A percentile compares a stretch with the other conserved stretches of the same genome.
Conservation (phyloP, 2,888 invertebrate species). For the Danaus chrysippus region DNA sequence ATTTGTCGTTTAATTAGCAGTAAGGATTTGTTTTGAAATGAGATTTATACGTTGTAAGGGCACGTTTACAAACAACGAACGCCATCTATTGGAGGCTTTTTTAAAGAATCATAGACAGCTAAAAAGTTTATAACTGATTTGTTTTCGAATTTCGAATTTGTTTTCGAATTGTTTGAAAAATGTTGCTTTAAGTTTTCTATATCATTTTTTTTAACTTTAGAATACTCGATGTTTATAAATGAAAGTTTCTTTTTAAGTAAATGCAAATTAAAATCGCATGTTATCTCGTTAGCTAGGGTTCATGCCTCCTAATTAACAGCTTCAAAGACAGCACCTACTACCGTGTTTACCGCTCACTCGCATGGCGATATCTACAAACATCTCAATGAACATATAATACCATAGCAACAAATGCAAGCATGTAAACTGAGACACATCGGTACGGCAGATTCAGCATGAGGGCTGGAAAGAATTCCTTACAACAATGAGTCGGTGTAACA, state of each 20-base stretch:
- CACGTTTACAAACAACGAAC: conserved; percentile 19
- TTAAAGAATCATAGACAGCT: background rate
- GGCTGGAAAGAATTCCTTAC: conserved; percentile 73
- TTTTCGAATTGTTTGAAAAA: background rate
- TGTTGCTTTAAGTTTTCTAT: too few species aligned
- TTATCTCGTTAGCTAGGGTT: conserved; percentile 40
- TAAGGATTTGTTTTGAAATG: conserved; percentile 40
- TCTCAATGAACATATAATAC: conserved; percentile 62
- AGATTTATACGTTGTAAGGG: background rate
- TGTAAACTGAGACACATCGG: conserved; percentile 52
- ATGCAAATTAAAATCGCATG: too few species aligned
- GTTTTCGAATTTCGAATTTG: background rate
- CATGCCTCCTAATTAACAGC: conserved; percentile 67
- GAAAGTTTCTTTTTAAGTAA: too few species aligned
- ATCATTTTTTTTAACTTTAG: too few species aligned
- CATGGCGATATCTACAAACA: conserved; percentile 70
- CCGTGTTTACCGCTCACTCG: conserved; percentile 53
- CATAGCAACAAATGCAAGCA: conserved; percentile 50
- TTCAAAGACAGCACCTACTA: conserved; percentile 61
- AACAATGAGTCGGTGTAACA: conserved; percentile 78
- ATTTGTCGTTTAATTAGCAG: conserved; percentile 44
- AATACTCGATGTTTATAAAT: too few species aligned
- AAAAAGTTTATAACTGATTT: background rate
- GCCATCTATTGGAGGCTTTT: conserved; percentile 29
- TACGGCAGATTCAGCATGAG: conserved; percentile 73